Evolutionary conservation across 2,113 vertebrate species (phyloP), one percentile per base, ranked within the genome.

Genomic region (Diglossa brunneiventris): DNA sequence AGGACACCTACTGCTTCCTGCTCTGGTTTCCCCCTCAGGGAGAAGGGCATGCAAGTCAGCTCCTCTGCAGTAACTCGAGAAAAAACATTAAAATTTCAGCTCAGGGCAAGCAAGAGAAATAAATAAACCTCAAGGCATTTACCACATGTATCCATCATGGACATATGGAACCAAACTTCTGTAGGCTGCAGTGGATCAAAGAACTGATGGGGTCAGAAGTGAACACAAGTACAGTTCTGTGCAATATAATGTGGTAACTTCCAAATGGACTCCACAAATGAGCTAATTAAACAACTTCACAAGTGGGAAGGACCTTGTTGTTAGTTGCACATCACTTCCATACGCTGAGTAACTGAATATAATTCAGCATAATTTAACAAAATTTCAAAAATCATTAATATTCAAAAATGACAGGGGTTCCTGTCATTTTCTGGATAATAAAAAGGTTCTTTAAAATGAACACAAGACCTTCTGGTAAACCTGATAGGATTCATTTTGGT

Each of bases 1-100:
- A 92, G 80, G 87, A 90, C 69, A 90, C 80, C 77, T 83, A 52
- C 80, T 94, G 90, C 64, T 95, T 94, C 88, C 72, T 74, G 69
- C 80, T 82, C 20, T 52, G 61, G 59, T 50, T 81, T 59, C 26
- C 75, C 83, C 66, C 73, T 87, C 30, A 22, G 56, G 56, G 52
- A 88, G 33, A 83, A 66, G 20, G 10, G 30, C 39, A 88, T 46
- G 22, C 26, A 77, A 69, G 46, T 35, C 56, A 59, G 59, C 28
- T 52, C 72, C 68, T 80, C 72, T 56, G 14, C 14, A 74, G 30
- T 61, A 70, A 56, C 46, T 70, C 41, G 37, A 67, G 37, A 66
- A 73, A 80, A 56, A 90, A 19, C 33, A 81, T n/a, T 2, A 76
- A 84, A 76, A 80, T 50, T 89, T 79, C 56, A 76, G 28, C 50